Evolutionary conservation across 2,113 vertebrate genomes (phyloP).

Genomic region (Seriola rivoliana): DNA sequence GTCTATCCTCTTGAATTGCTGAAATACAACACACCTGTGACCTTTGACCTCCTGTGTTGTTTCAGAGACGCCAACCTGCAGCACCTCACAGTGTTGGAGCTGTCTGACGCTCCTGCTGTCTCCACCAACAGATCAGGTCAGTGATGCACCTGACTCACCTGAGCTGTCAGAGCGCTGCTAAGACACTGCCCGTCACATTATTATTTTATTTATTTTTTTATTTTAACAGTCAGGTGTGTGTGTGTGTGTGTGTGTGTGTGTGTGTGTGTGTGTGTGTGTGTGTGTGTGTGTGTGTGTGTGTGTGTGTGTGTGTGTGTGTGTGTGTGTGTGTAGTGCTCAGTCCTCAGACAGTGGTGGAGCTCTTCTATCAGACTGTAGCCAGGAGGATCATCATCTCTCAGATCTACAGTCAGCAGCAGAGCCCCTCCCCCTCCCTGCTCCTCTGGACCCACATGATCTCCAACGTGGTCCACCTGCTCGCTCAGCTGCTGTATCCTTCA

Average conservation of each 20-base stretch:
- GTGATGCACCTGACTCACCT: conserved; percentile 10
- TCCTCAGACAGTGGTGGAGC: conserved; percentile 93
- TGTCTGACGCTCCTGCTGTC: conserved; percentile 88
- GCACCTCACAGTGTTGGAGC: conserved; percentile 92
- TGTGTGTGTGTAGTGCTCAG: conserved; percentile 79
- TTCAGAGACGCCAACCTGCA: conserved; percentile 94
- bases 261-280: too few relatives aligned
- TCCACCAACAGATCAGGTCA: conserved; percentile 86
- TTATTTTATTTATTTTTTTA: too few relatives aligned
- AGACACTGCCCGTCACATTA: too few relatives aligned
- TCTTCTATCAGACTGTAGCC: conserved; percentile 93
- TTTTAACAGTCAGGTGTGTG: too few relatives aligned
- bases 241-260: too few relatives aligned
- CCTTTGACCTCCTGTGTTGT: conserved; percentile 33
- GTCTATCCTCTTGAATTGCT: too few relatives aligned
- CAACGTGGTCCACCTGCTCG: conserved; percentile 86
- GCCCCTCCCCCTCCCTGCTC: conserved; percentile 76
- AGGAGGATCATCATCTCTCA: conserved; percentile 89
- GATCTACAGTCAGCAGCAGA: conserved; percentile 87
- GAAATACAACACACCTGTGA: background rate
- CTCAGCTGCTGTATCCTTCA: conserved; percentile 94
- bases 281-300: background rate
- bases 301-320: conserved; percentile 22
- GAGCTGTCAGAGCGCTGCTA: too few relatives aligned
- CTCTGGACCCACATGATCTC: conserved; percentile 91